These are phyloP conservation scores for Tinamus major DNA, from an alignment of 2,797 vertebrate species.

Conservation along the genomic window DNA sequence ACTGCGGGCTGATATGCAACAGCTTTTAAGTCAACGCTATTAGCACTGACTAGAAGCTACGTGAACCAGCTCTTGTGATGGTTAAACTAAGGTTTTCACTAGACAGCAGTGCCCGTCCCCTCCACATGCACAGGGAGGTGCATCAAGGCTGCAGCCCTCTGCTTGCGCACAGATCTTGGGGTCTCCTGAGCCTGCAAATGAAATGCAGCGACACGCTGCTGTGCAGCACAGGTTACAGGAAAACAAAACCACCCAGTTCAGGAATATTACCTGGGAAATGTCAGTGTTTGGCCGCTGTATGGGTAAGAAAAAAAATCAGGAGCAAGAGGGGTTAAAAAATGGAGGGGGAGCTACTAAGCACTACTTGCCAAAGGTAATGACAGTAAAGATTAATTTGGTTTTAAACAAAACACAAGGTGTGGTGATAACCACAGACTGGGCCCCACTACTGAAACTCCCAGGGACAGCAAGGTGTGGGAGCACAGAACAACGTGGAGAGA, in stretches of 20 bases:
- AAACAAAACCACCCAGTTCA: neutral
- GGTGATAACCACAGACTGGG: neutral
- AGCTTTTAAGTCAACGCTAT: constrained; percentile 43
- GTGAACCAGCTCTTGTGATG: constrained; percentile 38
- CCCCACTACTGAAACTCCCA: constrained; percentile 14
- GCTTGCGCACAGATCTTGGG: neutral
- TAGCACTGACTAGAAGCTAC: neutral
- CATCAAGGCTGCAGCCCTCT: constrained; percentile 32
- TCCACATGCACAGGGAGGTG: constrained; percentile 31
- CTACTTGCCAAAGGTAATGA: neutral
- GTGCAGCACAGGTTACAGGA: neutral
- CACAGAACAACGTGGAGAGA: constrained; percentile 48
- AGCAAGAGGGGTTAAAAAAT: neutral
- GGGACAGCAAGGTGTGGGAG: neutral
- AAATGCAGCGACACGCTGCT: neutral
- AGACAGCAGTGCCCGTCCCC: neutral
- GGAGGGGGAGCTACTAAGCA: neutral
- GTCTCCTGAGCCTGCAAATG: constrained; percentile 26
- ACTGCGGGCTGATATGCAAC: constrained; percentile 6
- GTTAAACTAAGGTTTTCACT: constrained; percentile 1
- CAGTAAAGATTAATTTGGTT: constrained; percentile 30
- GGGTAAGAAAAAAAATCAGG: neutral
- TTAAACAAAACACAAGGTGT: constrained; percentile 24
- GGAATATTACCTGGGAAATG: constrained; percentile 4
- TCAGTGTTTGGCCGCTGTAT: neutral